Conservation (phyloP, 2,888 invertebrate species). For the Drosophila parthenogenetica region DNA sequence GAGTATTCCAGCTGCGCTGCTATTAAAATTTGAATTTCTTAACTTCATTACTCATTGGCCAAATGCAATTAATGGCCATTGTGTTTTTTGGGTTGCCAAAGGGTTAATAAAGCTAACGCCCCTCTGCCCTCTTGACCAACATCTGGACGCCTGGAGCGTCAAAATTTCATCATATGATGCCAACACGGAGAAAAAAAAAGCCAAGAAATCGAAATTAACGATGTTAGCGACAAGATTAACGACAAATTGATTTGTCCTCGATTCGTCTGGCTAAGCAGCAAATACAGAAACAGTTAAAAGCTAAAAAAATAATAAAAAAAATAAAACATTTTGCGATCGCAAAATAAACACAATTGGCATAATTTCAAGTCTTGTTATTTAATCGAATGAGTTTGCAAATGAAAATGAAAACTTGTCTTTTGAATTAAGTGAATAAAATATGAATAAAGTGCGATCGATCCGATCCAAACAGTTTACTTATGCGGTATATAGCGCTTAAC, state of each 20-base stretch:
- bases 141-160: background rate
- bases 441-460: slow-evolving; percentile 17
- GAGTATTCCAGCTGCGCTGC: slow-evolving; percentile 4
- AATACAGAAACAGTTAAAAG: background rate
- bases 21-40: background rate
- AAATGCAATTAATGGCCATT: slow-evolving; percentile 50
- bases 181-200: background rate
- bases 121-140: background rate
- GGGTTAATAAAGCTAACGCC: slow-evolving; percentile 39
- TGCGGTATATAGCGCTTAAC: slow-evolving; percentile 13
- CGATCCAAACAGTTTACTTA: slow-evolving; percentile 23
- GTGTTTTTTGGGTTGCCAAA: slow-evolving; percentile 39
- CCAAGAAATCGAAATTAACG: background rate
- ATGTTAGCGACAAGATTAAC: slow-evolving; percentile 24
- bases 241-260: slow-evolving; percentile 47
- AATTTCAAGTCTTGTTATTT: slow-evolving; percentile 57
- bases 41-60: slow-evolving; percentile 18
- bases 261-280: slow-evolving; percentile 31
- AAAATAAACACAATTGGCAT: slow-evolving; percentile 48
- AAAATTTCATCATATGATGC: slow-evolving; percentile 30
- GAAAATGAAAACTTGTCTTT: slow-evolving; percentile 34
- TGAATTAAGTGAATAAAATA: slow-evolving; percentile 12
- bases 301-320: background rate
- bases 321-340: slow-evolving; percentile 20
- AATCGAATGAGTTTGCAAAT: slow-evolving; percentile 57